These are phyloP conservation scores for Taurulus bubalis DNA, from an alignment of 2,113 vertebrate genomes.

Conservation along the genomic window DNA sequence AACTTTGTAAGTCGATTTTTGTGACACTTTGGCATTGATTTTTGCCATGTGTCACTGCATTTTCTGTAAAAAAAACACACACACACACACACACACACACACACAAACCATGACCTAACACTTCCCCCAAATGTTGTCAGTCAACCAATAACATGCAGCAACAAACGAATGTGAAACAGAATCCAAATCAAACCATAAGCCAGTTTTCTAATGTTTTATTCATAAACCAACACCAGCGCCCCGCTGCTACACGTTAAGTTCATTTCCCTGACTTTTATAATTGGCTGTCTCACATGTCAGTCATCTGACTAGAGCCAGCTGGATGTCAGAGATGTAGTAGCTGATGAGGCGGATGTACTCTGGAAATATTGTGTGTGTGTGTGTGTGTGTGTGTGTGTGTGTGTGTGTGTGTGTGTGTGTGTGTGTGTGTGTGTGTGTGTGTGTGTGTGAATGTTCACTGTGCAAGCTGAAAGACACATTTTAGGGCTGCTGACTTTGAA, in stretches of 20 bases:
- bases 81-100: not conserved
- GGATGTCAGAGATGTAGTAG: conserved; percentile 35
- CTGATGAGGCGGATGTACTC: conserved; percentile 14
- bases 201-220: conserved; percentile 71
- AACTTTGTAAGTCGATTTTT: conserved; percentile 35
- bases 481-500: conserved; percentile 24
- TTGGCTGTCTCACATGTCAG: conserved; percentile 75
- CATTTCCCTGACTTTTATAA: conserved; percentile 65
- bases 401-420: not conserved
- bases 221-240: conserved; percentile 51
- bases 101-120: conserved; percentile 46
- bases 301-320: conserved; percentile 52
- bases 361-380: conserved; percentile 24
- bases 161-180: conserved; percentile 64
- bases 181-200: conserved; percentile 65
- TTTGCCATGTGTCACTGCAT: conserved; percentile 41
- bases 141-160: conserved; percentile 59
- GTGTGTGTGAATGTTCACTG: not conserved
- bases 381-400: not conserved
- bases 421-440: not conserved
- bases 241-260: conserved; percentile 47
- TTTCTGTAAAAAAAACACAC: conserved; percentile 29
- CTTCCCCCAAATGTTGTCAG: conserved; percentile 55
- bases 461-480: conserved; percentile 22
- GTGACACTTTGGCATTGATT: conserved; percentile 34